Base-by-base conservation (phyloP, 2,113 vertebrate genomes). In the Dicerorhinus sumatrensis region DNA sequence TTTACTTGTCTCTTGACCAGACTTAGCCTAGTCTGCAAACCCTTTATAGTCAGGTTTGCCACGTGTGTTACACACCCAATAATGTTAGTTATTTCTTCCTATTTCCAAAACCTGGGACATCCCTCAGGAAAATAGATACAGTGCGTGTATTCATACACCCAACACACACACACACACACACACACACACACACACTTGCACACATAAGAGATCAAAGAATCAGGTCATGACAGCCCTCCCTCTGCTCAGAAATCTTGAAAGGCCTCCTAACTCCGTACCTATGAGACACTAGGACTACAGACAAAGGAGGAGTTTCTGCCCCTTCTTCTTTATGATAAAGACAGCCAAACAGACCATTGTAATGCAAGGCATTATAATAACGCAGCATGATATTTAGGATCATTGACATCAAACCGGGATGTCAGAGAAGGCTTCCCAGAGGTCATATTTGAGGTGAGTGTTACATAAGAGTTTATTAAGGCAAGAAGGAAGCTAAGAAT, bases 161-260 rank as follows among this genome's bases (percentile, higher is more conserved):
- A 9, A 18, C 29, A 12, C 5, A 13, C 20, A 4, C 23, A 4
- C 23, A 46, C 0, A 31, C 42, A 48, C 17, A n/a, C 1, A 70
- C 58, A 70, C 17, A 7, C 69, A 36, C 27, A 4, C 0, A 5
- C n/a, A 36, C 77, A 25, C 33, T 9, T 21, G 21, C 63, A 11
- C 23, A 69, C 29, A 1, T 46, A 58, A 46, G 42, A 73, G 39
- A 79, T 56, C 63, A 91, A 56, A 87, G 29, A 67, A 67, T 56
- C 31, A 33, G 31, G 25, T 77, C 75, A 4, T 75, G 80, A 75
- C 75, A 33, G 12, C 65, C 39, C 60, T 85, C 21, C n/a, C 23
- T 89, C 80, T 46, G 17, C n/a, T 90, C 67, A 76, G 36, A 62
- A 91, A 69, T 25, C 76, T 42, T 76, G 67, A 87, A 82, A 87